Conservation (phyloP, 2,888 invertebrate species). For the Trissoscelio sp. region DNA sequence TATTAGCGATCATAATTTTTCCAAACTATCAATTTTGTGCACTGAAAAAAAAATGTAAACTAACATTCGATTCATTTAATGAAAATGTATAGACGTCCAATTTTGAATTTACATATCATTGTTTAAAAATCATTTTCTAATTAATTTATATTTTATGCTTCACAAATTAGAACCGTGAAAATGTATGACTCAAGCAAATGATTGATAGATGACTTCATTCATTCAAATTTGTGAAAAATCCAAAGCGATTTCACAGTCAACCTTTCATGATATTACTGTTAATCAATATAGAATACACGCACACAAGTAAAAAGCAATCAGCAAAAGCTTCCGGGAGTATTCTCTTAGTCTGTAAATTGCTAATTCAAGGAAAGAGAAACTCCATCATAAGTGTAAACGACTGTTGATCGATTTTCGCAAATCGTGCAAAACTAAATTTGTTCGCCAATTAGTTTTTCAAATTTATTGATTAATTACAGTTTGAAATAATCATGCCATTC, state of each 20-base stretch:
- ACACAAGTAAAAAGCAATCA: constrained; percentile 74
- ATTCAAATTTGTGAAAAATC: background rate
- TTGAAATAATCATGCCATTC: constrained; percentile 15
- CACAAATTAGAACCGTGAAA: no score
- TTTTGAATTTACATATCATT: no score
- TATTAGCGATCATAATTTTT: constrained; percentile 11
- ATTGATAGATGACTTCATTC: background rate
- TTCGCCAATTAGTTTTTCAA: constrained; percentile 20
- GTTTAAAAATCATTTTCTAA: no score
- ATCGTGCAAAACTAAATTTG: constrained; percentile 47
- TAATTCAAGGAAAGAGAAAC: constrained; percentile 49
- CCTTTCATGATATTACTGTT: constrained; percentile 65
- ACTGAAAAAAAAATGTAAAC: background rate
- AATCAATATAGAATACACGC: constrained; percentile 75
- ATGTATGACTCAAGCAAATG: background rate
- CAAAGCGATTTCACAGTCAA: background rate
- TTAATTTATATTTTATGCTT: no score
- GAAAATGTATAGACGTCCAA: no score
- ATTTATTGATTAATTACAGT: constrained; percentile 46
- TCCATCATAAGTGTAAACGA: constrained; percentile 48
- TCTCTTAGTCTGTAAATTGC: constrained; percentile 28
- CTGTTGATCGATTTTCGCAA: constrained; percentile 50
- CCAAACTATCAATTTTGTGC: background rate
- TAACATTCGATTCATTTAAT: background rate
- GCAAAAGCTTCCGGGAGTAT: constrained; percentile 71